phyloP scores from a whole-genome alignment of 2,797 vertebrate genomes.

The Pelochelys cantorii region DNA sequence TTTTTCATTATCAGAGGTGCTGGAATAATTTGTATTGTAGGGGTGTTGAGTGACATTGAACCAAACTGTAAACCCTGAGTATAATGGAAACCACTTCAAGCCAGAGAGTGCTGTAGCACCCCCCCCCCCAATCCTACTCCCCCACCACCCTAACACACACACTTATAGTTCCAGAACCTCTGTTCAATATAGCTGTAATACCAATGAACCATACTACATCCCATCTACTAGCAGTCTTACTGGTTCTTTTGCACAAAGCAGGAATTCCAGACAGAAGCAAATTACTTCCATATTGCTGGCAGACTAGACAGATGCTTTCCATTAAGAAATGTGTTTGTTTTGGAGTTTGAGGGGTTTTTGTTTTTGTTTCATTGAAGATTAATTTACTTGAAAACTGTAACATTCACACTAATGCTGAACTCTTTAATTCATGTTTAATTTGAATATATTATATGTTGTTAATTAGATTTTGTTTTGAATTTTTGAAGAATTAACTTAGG shows the following conservation, averaged over 20 bases:
- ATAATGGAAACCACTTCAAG: no score
- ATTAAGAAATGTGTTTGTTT: constrained; percentile 59
- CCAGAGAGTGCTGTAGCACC: no score
- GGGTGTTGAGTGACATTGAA: no score
- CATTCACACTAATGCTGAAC: constrained; percentile 66
- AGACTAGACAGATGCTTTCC: constrained; percentile 56
- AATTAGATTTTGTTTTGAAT: constrained; percentile 78
- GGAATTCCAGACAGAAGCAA: constrained; percentile 65
- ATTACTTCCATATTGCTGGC: constrained; percentile 69
- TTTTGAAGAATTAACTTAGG: constrained; percentile 76
- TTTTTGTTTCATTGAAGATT: constrained; percentile 71
- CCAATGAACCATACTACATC: background rate
- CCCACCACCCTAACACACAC: no score
- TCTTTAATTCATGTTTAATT: constrained; percentile 78
- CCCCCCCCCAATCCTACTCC: no score
- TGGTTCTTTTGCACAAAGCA: constrained; percentile 71
- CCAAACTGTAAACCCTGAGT: no score
- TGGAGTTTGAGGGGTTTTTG: constrained; percentile 41
- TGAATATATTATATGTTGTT: constrained; percentile 68
- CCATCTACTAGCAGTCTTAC: constrained; percentile 40
- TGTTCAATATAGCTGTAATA: background rate
- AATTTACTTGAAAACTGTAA: constrained; percentile 67
- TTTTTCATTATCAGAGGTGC: background rate
- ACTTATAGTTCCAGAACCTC: no score
- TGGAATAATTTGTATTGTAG: no score